Percentiles rank a stretch among this genome's conserved stretches.
Evolutionary conservation across 2,888 invertebrate genomes (phyloP).

Genomic region (Xestia rhomboidea): DNA sequence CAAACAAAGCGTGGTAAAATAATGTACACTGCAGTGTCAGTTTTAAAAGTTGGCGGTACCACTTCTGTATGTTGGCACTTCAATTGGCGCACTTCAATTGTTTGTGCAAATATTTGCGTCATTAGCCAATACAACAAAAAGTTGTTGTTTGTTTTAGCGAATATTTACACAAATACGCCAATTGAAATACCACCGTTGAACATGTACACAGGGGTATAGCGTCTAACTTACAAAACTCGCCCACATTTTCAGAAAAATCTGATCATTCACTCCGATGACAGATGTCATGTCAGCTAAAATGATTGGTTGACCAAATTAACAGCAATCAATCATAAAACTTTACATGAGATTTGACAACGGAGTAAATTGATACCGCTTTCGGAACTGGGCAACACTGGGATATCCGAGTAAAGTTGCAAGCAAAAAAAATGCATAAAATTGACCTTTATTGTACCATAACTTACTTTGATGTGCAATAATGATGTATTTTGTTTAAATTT

Average conservation of each 20-base stretch:
- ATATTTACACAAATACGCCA: not conserved
- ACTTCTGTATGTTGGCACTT: not conserved
- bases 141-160: not conserved
- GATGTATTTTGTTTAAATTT: constrained; percentile 74
- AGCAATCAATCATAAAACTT: constrained; percentile 32
- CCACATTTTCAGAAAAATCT: not conserved
- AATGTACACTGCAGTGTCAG: not conserved
- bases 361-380: constrained; percentile 7
- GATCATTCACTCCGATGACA: constrained; percentile 10
- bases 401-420: constrained; percentile 12
- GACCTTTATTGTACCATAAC: constrained; percentile 65
- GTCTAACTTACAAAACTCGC: constrained; percentile 1
- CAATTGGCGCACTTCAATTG: not conserved
- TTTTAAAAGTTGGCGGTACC: constrained; percentile 13
- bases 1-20: constrained; percentile 37
- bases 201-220: not conserved
- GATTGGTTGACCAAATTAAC: constrained; percentile 15
- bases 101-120: not conserved
- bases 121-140: not conserved
- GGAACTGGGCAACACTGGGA: constrained; percentile 7
- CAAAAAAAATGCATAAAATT: constrained; percentile 14
- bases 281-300: constrained; percentile 11
- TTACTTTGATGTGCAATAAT: constrained; percentile 80
- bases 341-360: constrained; percentile 5
- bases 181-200: not conserved